phyloP scores from a whole-genome alignment of 2,797 vertebrate species.

The Typhlichthys subterraneus region DNA sequence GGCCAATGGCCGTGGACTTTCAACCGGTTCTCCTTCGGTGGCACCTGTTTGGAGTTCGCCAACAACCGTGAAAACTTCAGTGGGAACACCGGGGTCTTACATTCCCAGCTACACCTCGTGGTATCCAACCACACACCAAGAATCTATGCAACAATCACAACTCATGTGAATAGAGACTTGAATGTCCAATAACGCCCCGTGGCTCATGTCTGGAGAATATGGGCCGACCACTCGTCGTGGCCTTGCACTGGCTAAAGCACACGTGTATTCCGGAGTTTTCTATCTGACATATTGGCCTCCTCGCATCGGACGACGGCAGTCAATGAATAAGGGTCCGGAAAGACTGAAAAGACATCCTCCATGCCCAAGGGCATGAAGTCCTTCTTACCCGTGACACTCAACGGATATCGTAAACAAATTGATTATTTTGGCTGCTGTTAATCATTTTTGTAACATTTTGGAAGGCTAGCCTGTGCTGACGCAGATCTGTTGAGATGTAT shows the following conservation, averaged over 20 bases:
- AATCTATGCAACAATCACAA: slow-evolving; percentile 98
- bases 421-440: slow-evolving; percentile 71
- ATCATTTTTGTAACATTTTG: slow-evolving; percentile 61
- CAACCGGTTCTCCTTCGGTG: slow-evolving; percentile 88
- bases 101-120: slow-evolving; percentile 98
- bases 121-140: slow-evolving; percentile 96
- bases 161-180: slow-evolving; percentile 87
- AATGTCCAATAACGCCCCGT: slow-evolving; percentile 53
- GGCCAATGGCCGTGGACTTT: slow-evolving; percentile 88
- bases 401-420: slow-evolving; percentile 62
- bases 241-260: slow-evolving; percentile 61
- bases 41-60: slow-evolving; percentile 92
- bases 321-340: slow-evolving; percentile 60
- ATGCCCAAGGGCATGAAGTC: slow-evolving; percentile 72
- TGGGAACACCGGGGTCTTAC: slow-evolving; percentile 88
- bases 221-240: slow-evolving; percentile 49
- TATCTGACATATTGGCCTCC: slow-evolving; percentile 76
- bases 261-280: slow-evolving; percentile 78
- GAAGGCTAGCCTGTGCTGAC: slow-evolving; percentile 53
- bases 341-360: slow-evolving; percentile 59
- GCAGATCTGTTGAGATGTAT: slow-evolving; percentile 55
- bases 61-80: slow-evolving; percentile 87
- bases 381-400: slow-evolving; percentile 43
- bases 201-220: slow-evolving; percentile 65
- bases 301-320: slow-evolving; percentile 52